Conservation (phyloP, 2,113 vertebrate genomes). For the Alligator sinensis region DNA sequence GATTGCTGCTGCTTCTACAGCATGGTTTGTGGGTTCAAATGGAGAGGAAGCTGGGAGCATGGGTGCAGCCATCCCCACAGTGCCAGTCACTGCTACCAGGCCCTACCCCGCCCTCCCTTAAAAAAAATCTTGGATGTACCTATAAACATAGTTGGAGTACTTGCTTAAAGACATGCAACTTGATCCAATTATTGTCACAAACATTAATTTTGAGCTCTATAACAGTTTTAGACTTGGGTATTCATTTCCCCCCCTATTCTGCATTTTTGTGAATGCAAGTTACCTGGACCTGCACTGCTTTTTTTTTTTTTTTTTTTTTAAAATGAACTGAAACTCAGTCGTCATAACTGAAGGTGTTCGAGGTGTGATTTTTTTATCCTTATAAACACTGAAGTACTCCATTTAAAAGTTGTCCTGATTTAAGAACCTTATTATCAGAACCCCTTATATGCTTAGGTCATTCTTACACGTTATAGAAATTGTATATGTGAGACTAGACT, state of each 20-base stretch:
- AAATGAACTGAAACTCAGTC: constrained; percentile 42
- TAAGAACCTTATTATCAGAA: neutral
- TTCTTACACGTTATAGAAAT: neutral
- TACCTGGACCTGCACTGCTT: neutral
- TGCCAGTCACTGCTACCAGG: no score
- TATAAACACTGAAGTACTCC: neutral
- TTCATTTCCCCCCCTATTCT: neutral
- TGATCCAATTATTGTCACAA: constrained; percentile 5
- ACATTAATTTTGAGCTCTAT: no score
- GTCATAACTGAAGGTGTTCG: neutral
- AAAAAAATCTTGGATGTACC: no score
- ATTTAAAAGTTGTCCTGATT: constrained; percentile 16
- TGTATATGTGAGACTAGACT: neutral
- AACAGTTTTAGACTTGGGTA: no score
- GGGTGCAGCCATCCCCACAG: no score
- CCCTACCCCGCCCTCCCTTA: no score
- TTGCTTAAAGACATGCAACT: constrained; percentile 9
- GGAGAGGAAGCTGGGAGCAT: no score
- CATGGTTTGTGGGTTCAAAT: no score
- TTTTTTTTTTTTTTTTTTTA: neutral
- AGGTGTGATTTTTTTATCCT: constrained; percentile 8
- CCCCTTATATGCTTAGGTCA: neutral
- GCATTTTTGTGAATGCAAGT: neutral
- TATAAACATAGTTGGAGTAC: neutral
- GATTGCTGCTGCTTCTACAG: no score